Conservation (phyloP, 2,797 vertebrate species). For the Propithecus deckenii region DNA sequence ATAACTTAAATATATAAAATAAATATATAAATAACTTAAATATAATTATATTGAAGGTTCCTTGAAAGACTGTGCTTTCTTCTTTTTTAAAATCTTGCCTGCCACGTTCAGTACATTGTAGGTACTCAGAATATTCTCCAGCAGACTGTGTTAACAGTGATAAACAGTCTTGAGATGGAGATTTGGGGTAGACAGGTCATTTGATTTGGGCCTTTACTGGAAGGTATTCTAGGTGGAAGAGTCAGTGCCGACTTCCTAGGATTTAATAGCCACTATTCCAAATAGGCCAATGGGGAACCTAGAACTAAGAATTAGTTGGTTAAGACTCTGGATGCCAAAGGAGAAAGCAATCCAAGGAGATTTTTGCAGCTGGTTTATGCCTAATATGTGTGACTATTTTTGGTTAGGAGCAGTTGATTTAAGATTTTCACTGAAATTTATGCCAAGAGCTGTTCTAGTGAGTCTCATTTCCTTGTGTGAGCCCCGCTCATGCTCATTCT, state of each 20-base stretch:
- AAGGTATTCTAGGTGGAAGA: not conserved
- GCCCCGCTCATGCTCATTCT: not conserved
- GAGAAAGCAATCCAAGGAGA: not conserved
- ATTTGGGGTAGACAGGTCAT: not conserved
- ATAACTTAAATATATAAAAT: not conserved
- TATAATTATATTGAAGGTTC: not conserved
- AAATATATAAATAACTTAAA: not conserved
- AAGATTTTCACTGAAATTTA: not conserved
- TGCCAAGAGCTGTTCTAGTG: not conserved
- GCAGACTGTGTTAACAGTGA: fast-evolving
- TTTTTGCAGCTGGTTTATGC: not conserved
- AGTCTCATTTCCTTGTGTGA: not conserved
- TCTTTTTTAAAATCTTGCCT: not conserved
- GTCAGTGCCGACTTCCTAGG: not conserved
- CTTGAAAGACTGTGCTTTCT: not conserved
- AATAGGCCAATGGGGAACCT: not conserved
- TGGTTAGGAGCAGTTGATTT: not conserved
- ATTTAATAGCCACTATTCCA: not conserved
- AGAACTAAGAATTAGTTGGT: not conserved
- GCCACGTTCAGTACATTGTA: not conserved
- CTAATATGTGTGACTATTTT: not conserved
- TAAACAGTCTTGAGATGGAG: not conserved
- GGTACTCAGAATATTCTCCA: not conserved
- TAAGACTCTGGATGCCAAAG: not conserved
- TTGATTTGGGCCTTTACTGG: not conserved